A percentile compares a stretch with the other conserved stretches of the same genome.
These are phyloP conservation scores for Lynx canadensis DNA, from an alignment of 2,113 vertebrate species.

Conservation along the genomic window DNA sequence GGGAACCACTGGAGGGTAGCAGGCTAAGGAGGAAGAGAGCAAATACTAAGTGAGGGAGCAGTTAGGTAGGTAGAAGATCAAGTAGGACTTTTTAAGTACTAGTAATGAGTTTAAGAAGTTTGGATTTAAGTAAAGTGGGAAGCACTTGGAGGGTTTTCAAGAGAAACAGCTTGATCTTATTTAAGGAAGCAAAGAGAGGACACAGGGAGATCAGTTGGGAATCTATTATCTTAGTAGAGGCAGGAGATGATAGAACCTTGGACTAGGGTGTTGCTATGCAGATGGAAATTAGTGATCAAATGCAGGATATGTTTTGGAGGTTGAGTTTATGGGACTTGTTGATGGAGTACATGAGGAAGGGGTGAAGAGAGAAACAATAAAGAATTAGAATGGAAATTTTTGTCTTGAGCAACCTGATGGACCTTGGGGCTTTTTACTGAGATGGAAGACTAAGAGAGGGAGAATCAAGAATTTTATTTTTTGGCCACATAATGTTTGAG, in stretches of 20 bases:
- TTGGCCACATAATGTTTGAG: background rate
- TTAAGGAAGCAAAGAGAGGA: background rate
- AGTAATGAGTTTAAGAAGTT: background rate
- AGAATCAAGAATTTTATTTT: background rate
- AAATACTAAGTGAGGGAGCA: background rate
- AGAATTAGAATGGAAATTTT: background rate
- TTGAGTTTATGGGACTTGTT: background rate
- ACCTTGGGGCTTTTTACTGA: background rate
- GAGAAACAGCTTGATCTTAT: background rate
- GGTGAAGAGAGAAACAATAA: background rate
- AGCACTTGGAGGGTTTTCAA: background rate
- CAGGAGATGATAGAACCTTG: background rate
- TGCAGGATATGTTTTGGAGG: background rate
- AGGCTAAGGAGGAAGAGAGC: background rate
- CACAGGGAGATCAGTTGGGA: background rate
- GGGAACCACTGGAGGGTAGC: background rate
- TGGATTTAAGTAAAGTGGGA: background rate
- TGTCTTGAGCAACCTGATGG: background rate
- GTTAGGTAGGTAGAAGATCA: background rate
- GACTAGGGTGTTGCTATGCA: background rate
- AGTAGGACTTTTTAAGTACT: background rate
- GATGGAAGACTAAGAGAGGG: background rate
- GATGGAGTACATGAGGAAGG: background rate
- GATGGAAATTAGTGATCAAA: background rate
- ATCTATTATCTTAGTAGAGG: background rate